Evolutionary conservation across 1,140 invertebrate genomes (phyloP).

Genomic region (Holotrichia oblita): DNA sequence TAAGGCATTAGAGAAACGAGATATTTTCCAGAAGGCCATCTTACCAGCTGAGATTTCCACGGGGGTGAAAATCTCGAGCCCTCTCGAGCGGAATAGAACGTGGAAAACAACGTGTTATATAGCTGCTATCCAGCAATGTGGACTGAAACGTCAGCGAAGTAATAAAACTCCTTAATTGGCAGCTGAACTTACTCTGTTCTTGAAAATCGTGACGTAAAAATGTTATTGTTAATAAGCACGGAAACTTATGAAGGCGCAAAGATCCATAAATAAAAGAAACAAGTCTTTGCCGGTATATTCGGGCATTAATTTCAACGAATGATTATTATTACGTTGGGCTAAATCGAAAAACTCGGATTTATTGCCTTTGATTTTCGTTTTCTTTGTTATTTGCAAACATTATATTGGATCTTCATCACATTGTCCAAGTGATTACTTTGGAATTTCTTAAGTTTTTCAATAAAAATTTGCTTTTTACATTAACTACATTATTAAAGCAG

Average conservation of each 20-base stretch:
- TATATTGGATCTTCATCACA: no score
- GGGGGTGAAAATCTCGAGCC: neutral
- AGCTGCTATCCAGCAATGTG: neutral
- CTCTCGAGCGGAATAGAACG: neutral
- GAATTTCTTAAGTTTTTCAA: no score
- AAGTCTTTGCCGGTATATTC: neutral
- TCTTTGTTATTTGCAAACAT: no score
- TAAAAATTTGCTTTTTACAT: no score
- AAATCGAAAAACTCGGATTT: neutral
- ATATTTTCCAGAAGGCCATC: neutral
- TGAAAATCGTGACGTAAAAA: neutral
- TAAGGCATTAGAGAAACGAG: neutral
- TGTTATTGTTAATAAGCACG: neutral
- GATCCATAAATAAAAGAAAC: neutral
- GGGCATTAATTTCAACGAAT: neutral
- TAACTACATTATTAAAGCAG: no score
- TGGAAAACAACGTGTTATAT: no score
- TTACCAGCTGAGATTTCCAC: neutral
- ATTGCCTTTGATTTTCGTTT: no score
- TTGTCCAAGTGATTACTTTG: no score
- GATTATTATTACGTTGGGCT: neutral
- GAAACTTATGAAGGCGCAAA: neutral
- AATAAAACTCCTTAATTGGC: slow-evolving; percentile 2
- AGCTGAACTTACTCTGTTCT: neutral
- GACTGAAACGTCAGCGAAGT: neutral